These are phyloP conservation scores for Tragulus kanchil DNA, from an alignment of 2,113 vertebrate species.

Conservation along the genomic window DNA sequence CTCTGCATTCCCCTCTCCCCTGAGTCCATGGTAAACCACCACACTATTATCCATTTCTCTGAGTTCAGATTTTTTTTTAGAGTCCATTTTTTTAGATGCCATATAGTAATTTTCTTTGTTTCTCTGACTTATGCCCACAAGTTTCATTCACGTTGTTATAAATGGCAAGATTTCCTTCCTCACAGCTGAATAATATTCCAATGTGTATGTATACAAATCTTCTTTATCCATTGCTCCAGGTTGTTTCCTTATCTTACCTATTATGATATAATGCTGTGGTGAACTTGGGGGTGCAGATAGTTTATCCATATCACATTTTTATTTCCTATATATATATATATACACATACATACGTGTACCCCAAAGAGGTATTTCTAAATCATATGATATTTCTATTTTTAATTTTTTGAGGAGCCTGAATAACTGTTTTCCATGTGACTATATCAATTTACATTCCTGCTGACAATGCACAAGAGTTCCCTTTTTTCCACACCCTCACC, in stretches of 20 bases:
- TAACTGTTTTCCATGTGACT: background rate
- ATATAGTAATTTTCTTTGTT: background rate
- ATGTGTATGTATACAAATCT: background rate
- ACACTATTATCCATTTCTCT: background rate
- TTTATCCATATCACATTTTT: background rate
- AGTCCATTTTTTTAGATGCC: background rate
- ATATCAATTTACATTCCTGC: background rate
- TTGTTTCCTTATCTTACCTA: background rate
- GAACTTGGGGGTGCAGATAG: background rate
- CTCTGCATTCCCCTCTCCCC: background rate
- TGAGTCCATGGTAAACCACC: background rate
- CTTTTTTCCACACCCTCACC: background rate
- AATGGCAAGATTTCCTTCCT: background rate
- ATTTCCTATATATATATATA: background rate
- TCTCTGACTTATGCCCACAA: background rate
- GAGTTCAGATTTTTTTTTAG: background rate
- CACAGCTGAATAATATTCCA: background rate
- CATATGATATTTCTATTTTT: background rate
- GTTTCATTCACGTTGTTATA: background rate
- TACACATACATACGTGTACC: background rate
- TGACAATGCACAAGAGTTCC: background rate
- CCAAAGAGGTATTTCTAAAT: background rate
- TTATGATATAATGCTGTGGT: background rate
- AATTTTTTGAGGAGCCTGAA: background rate
- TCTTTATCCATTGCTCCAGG: background rate